These are phyloP conservation scores for Anolis apletophallus DNA, from an alignment of 2,797 vertebrate genomes.

Conservation along the genomic window DNA sequence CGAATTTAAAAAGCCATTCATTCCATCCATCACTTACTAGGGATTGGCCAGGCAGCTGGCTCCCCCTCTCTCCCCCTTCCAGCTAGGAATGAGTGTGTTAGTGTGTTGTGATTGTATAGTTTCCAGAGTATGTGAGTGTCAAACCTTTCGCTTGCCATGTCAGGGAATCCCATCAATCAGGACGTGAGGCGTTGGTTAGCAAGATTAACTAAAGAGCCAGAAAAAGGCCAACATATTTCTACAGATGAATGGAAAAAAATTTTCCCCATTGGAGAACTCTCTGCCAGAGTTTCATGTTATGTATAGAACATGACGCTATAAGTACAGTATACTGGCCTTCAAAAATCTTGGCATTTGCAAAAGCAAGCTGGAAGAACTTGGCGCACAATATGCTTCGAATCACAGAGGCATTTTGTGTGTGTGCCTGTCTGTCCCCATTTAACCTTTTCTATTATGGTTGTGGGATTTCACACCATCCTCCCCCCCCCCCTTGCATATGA, in stretches of 20 bases:
- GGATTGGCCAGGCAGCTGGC: constrained; percentile 34
- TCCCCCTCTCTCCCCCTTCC: constrained; percentile 38
- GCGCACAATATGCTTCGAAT: constrained; percentile 56
- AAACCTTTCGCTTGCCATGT: constrained; percentile 37
- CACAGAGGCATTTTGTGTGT: constrained; percentile 62
- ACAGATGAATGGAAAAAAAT: constrained; percentile 43
- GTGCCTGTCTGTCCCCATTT: constrained; percentile 55
- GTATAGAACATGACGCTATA: constrained; percentile 56
- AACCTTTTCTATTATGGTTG: constrained; percentile 63
- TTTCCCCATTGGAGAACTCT: constrained; percentile 37
- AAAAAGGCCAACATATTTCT: constrained; percentile 48
- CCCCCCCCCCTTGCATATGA: constrained; percentile 59
- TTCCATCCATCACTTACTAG: constrained; percentile 4
- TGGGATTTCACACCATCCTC: constrained; percentile 36
- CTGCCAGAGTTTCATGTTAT: constrained; percentile 54
- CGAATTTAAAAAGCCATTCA: constrained; percentile 34
- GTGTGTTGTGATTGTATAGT: not conserved
- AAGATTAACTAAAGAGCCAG: constrained; percentile 50
- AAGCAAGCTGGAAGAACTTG: constrained; percentile 67
- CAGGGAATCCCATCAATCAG: constrained; percentile 40
- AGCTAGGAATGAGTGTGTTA: too few species aligned
- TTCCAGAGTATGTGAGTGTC: constrained; percentile 36
- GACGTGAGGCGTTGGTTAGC: constrained; percentile 43
- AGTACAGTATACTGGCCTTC: constrained; percentile 44
- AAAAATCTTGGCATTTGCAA: constrained; percentile 38